phyloP scores from a whole-genome alignment of 2,888 invertebrate species.

The Coenonympha glycerion region DNA sequence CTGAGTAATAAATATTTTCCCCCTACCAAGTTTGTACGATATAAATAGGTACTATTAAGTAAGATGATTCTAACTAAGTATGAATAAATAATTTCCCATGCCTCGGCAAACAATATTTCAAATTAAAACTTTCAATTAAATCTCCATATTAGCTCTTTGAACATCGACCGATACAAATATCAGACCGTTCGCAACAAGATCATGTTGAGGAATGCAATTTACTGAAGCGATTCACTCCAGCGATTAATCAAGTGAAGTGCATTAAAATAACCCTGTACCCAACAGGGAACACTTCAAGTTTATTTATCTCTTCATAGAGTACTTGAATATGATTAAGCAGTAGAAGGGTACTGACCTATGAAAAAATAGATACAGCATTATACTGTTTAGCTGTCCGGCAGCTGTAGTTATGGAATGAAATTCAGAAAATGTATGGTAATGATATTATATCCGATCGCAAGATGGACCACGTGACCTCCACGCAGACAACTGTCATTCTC shows the following conservation, averaged over 20 bases:
- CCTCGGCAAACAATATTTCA: neutral
- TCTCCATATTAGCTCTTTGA: neutral
- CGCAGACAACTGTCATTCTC: too few species aligned
- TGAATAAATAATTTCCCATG: too few species aligned
- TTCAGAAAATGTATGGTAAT: too few species aligned
- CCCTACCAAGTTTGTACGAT: too few species aligned
- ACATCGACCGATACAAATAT: neutral
- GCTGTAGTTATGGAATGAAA: too few species aligned
- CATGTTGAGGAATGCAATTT: slow-evolving; percentile 4
- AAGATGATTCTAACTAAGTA: too few species aligned
- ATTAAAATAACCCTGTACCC: slow-evolving; percentile 19
- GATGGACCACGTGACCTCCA: too few species aligned
- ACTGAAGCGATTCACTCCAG: slow-evolving; percentile 11
- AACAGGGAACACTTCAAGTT: slow-evolving; percentile 8
- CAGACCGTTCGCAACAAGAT: neutral
- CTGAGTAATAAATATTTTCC: too few species aligned
- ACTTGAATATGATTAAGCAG: neutral
- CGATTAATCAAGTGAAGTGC: slow-evolving; percentile 20
- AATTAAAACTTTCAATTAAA: neutral
- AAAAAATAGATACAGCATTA: too few species aligned
- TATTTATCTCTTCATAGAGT: neutral
- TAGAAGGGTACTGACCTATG: neutral
- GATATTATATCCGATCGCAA: too few species aligned
- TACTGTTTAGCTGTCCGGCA: too few species aligned
- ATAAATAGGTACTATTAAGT: too few species aligned